These are phyloP conservation scores for Bucorvus abyssinicus DNA, from an alignment of 2,797 vertebrate species.

Conservation along the genomic window DNA sequence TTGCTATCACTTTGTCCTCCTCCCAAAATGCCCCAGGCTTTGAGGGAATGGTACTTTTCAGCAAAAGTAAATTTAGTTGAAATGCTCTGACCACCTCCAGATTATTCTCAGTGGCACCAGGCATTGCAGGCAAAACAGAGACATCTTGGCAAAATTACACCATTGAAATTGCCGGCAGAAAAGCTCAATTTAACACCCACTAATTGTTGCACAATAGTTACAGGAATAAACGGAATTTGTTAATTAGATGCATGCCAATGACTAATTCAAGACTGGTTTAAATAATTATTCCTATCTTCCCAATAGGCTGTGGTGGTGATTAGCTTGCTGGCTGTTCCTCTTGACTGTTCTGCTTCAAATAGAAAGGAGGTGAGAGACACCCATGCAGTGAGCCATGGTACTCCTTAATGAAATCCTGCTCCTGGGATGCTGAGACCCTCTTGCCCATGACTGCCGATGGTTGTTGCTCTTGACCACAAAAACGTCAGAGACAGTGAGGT, in stretches of 20 bases:
- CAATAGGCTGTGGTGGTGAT: slow-evolving; percentile 17
- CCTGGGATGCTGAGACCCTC: neutral
- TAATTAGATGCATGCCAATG: slow-evolving; percentile 42
- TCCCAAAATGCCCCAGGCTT: neutral
- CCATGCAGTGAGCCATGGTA: neutral
- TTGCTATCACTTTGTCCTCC: neutral
- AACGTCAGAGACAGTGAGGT: neutral
- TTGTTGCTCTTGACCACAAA: slow-evolving; percentile 22
- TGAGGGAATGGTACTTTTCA: slow-evolving; percentile 12
- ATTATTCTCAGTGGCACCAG: slow-evolving; percentile 24
- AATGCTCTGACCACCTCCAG: slow-evolving; percentile 32
- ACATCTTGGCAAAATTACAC: slow-evolving; percentile 63
- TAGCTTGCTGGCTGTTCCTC: slow-evolving; percentile 13
- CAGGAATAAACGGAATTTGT: slow-evolving; percentile 54
- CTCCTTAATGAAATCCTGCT: slow-evolving; percentile 1
- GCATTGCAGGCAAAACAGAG: slow-evolving; percentile 38
- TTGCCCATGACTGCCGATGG: neutral
- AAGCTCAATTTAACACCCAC: slow-evolving; percentile 54
- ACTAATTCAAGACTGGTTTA: slow-evolving; percentile 37
- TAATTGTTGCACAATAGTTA: slow-evolving; percentile 58
- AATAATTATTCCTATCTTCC: slow-evolving; percentile 55
- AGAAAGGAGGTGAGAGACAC: slow-evolving; percentile 11
- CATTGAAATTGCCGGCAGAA: slow-evolving; percentile 62
- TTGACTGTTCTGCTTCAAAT: slow-evolving; percentile 15
- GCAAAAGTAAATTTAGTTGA: slow-evolving; percentile 29